A percentile compares a stretch with the other conserved stretches of the same genome.
Conservation (phyloP, 2,797 vertebrate genomes). For the Pipistrellus nathusii region DNA sequence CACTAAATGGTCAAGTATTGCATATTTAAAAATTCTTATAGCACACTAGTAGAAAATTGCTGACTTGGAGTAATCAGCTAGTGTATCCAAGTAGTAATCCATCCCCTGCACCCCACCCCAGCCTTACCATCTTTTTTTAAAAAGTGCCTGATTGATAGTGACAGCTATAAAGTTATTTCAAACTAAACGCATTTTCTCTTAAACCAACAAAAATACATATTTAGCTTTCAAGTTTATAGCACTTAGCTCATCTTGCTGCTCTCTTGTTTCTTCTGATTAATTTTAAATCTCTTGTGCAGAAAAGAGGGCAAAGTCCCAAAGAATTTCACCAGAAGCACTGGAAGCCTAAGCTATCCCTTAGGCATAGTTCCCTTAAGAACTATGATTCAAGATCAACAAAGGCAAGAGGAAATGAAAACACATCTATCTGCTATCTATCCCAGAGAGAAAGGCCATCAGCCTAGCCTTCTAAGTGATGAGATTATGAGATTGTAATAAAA, state of each 20-base stretch:
- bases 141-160: background rate
- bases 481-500: background rate
- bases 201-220: background rate
- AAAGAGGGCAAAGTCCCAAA: background rate
- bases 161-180: conserved; percentile 30
- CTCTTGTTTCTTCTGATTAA: conserved; percentile 18
- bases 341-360: background rate
- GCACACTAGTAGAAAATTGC: background rate
- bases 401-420: background rate
- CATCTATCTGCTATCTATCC: background rate
- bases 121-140: background rate
- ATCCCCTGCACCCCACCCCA: too few species aligned
- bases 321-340: conserved; percentile 34
- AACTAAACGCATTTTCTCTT: conserved; percentile 39
- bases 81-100: background rate
- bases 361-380: background rate
- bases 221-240: conserved; percentile 26
- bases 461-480: background rate
- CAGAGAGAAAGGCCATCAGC: background rate
- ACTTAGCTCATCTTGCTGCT: background rate
- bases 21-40: background rate
- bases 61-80: background rate
- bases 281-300: background rate
- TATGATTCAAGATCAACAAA: conserved; percentile 49
- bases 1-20: background rate